Evolutionary conservation across 2,113 vertebrate species (phyloP), one percentile per base, ranked within the genome.

Genomic region (Corapipo altera): DNA sequence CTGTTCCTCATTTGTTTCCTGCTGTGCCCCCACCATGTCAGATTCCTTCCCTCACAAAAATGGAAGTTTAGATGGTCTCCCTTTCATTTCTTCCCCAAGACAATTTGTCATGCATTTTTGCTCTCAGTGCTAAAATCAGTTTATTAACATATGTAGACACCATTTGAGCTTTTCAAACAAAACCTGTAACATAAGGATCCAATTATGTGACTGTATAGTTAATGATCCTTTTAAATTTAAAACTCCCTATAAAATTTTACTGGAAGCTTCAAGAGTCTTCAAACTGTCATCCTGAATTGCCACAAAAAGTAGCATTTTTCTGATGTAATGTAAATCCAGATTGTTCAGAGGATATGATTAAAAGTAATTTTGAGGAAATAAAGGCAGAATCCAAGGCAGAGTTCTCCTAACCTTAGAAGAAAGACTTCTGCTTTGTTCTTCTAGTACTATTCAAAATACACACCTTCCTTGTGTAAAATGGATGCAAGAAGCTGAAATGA

Each of bases 1-100:
- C 90, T 91, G 92, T 95, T 96, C 88, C 83, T 91, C 88, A 27
- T 18, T 69, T 61, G 67, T 75, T 95, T 97, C 92, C 93, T 96
- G 95, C 90, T 85, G 67, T 65, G 88, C 32, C 48, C 27, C 27
- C 52, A 66, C 35, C 17, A 2, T 44, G 54, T 69, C 69, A 83
- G 90, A 88, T 61, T 88, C 72, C 61, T 88, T 85, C 61, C 55
- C 83, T 83, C 57, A 39, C 33, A 93, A 84, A 96, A 93, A 92
- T 84, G 57, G 74, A 90, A 90, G 72, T 70, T 83, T 58, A 94
- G 44, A 55, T 23, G 27, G 39, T 71, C 48, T 90, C 54, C 70
- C 39, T 95, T 94, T 88, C 88, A 71, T 80, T 87, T 93, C 75
- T 96, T 32, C 72, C 93, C 65, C 43, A 49, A 57, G 46, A 44